Percentiles rank a stretch among this genome's conserved stretches.
phyloP scores from a whole-genome alignment of 64 coral and sea anemone species.

The Hydrozoanthus tunicans region DNA sequence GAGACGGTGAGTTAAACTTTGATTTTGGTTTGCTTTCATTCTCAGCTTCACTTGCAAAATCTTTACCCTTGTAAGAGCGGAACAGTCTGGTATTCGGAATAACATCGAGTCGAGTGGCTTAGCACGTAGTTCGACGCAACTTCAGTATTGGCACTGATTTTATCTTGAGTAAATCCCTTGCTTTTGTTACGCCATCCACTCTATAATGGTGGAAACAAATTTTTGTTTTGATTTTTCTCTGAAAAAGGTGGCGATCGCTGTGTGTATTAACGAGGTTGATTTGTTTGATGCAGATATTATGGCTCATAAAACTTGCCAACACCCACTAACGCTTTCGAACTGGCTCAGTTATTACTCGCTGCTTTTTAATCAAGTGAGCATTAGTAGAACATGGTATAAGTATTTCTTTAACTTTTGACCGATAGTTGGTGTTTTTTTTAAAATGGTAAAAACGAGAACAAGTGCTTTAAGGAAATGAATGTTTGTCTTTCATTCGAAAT shows the following conservation, averaged over 20 bases:
- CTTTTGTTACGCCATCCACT: background rate
- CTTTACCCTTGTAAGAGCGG: background rate
- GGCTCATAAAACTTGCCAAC: conserved; percentile 33
- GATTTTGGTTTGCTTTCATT: background rate
- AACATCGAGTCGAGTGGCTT: conserved; percentile 9
- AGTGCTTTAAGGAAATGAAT: no score
- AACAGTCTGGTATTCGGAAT: conserved; percentile 12
- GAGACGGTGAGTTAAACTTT: conserved; percentile 63
- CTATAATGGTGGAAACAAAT: background rate
- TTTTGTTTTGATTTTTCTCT: conserved; percentile 17
- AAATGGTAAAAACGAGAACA: no score
- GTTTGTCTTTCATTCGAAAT: no score
- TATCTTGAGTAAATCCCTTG: background rate
- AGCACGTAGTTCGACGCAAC: background rate
- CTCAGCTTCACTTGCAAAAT: background rate
- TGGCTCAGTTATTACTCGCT: background rate
- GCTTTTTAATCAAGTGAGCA: no score
- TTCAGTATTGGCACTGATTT: conserved; percentile 32
- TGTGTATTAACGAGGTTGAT: no score
- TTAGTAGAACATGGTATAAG: no score
- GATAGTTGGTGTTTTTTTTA: no score
- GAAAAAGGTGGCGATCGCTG: background rate
- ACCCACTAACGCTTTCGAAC: conserved; percentile 7
- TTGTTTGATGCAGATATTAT: background rate
- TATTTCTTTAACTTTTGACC: no score